phyloP scores from a whole-genome alignment of 2,888 invertebrate genomes.

The Orchesella flavescens region DNA sequence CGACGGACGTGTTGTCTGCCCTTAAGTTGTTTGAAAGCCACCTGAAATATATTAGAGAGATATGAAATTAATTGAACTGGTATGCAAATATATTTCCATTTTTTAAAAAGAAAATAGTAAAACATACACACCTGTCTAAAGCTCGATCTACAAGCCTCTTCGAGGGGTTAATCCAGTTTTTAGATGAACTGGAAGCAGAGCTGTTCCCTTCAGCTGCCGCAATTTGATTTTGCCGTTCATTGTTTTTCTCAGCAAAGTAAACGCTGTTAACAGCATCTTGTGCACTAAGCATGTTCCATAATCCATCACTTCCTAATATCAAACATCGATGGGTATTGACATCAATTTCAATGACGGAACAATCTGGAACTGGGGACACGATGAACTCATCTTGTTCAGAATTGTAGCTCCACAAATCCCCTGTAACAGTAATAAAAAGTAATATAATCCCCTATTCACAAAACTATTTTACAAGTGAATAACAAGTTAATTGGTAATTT shows the following conservation, averaged over 20 bases:
- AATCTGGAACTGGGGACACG: slow-evolving; percentile 98
- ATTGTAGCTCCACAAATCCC: slow-evolving; percentile 98
- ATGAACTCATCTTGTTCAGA: slow-evolving; percentile 91
- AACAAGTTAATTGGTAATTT: background rate
- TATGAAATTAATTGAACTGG: background rate
- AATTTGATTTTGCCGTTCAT: slow-evolving; percentile 76
- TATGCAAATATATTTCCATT: too few relatives aligned
- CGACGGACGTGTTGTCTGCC: slow-evolving; percentile 97
- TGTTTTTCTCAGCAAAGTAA: slow-evolving; percentile 85
- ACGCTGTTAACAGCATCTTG: slow-evolving; percentile 89
- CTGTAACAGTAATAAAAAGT: slow-evolving; percentile 74
- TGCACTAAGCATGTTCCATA: slow-evolving; percentile 95
- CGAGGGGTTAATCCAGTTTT: slow-evolving; percentile 90
- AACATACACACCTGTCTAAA: slow-evolving; percentile 75
- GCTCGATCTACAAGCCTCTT: slow-evolving; percentile 89
- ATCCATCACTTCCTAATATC: slow-evolving; percentile 95
- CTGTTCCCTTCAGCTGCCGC: slow-evolving; percentile 27
- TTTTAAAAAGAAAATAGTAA: background rate
- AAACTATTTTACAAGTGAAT: too few relatives aligned
- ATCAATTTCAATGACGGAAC: slow-evolving; percentile 88
- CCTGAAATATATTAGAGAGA: slow-evolving; percentile 75
- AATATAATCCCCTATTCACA: background rate
- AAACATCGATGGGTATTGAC: slow-evolving; percentile 85
- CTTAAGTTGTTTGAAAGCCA: slow-evolving; percentile 91
- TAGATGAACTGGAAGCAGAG: slow-evolving; percentile 29